Evolutionary conservation across 2,888 invertebrate genomes (phyloP).

Genomic region (Monochamus alternatus): DNA sequence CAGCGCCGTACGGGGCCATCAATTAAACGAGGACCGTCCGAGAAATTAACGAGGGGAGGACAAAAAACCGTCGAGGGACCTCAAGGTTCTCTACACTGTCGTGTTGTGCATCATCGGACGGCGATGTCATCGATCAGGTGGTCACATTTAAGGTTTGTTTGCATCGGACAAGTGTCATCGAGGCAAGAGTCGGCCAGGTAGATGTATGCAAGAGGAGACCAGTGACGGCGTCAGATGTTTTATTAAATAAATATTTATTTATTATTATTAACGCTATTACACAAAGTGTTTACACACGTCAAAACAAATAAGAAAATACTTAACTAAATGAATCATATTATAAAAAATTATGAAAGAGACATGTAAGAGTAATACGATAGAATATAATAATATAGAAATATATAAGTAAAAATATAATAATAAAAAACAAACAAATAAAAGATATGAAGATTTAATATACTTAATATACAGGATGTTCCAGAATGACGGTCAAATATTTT

Average conservation of each 20-base stretch:
- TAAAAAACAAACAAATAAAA: no score
- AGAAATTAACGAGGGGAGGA: slow-evolving; percentile 19
- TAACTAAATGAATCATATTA: no score
- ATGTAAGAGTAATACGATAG: no score
- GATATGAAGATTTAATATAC: no score
- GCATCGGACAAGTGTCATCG: slow-evolving; percentile 35
- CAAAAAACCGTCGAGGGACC: slow-evolving; percentile 7
- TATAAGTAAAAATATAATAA: no score
- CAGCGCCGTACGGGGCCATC: slow-evolving; percentile 21
- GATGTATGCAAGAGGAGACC: slow-evolving; percentile 19
- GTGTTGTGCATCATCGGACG: slow-evolving; percentile 29
- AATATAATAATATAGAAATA: no score
- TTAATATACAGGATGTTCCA: no score
- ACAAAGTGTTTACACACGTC: no score
- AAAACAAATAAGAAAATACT: no score
- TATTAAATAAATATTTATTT: not conserved
- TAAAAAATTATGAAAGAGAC: no score
- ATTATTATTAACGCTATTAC: no score
- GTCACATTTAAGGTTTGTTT: slow-evolving; percentile 35
- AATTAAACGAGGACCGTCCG: slow-evolving; percentile 24
- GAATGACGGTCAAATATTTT: no score
- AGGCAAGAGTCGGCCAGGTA: slow-evolving; percentile 24
- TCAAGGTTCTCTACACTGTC: slow-evolving; percentile 5
- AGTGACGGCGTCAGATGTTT: not conserved
- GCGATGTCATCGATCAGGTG: slow-evolving; percentile 34